Base-by-base conservation (phyloP, 2,888 invertebrate genomes). In the Drosophila testacea region DNA sequence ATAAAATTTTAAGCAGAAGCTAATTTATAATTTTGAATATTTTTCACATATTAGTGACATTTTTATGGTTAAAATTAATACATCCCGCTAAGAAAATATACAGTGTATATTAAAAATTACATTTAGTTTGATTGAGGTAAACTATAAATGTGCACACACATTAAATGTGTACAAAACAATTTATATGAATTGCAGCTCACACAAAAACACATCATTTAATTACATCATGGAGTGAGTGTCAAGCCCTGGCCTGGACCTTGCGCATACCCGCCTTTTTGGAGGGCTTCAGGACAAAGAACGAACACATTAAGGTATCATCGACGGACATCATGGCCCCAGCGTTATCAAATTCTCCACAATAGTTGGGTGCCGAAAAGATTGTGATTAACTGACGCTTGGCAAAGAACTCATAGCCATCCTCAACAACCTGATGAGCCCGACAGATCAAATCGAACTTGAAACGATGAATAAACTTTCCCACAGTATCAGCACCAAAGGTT, bases 391-490 rank as follows among this genome's bases (percentile, higher is more conserved):
- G 98, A 71, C 98, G 94, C 93, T 99, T 99, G 57, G 98, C 98
- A 93, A 97, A 97, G 93, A 97, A 97, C 93, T 98, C 98, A 92
- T 98, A 98, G 2, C 98, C 98, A 93, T 98, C 98, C 93, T 99
- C 98, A 0, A 99, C 98, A 60, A 98, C 98, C 94, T 99, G 99
- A 94, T 99, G 99, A 77, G 99, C 99, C 90, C 99, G 95, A 94
- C 99, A 99, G 93, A 99, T 98, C 93, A 99, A 95, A 94, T 99
- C 99, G 92, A 99, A 96, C 93, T 99, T 98, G 93, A 99, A 98
- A 93, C 98, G 98, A 47, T 70, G 69, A 6, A 95, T 96, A 93
- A 83, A 81, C 39, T 78, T 75, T 36, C 73, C 75, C 6, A 81
- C 83, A 9, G 94, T 94, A 94, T 99, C 99, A 36, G 98, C 97